phyloP scores from a whole-genome alignment of 2,113 vertebrate genomes.

The Tricholaema leucomelas region DNA sequence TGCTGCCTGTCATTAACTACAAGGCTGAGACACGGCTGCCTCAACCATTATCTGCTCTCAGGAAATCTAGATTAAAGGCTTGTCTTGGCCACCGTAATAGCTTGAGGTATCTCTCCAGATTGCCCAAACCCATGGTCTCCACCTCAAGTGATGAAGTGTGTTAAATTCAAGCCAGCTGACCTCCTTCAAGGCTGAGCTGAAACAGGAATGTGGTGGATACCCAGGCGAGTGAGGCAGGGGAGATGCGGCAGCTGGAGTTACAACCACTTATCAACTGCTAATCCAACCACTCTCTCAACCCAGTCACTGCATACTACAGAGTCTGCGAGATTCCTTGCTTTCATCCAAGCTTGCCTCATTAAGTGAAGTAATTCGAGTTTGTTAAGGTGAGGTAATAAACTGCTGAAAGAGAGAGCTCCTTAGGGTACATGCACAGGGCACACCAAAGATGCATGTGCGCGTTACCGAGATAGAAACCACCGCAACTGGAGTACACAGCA shows the following conservation, averaged over 20 bases:
- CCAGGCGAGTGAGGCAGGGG: not conserved
- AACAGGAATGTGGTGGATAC: not conserved
- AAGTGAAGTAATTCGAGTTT: slow-evolving; percentile 31
- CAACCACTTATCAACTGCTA: slow-evolving; percentile 6
- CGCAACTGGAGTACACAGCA: not conserved
- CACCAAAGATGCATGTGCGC: not conserved
- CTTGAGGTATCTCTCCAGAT: not conserved
- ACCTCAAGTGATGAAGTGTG: not conserved
- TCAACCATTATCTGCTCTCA: not conserved
- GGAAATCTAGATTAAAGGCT: not conserved
- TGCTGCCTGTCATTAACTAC: not conserved
- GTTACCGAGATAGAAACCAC: not conserved
- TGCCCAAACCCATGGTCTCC: not conserved
- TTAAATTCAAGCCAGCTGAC: not conserved
- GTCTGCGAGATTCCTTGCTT: slow-evolving; percentile 1
- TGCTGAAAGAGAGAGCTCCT: slow-evolving; percentile 17
- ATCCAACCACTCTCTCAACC: slow-evolving; percentile 20
- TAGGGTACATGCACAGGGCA: not conserved
- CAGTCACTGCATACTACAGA: rapidly evolving
- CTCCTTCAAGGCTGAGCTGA: not conserved
- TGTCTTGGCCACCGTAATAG: not conserved
- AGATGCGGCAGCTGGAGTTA: not conserved
- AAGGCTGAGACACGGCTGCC: not conserved
- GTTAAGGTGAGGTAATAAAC: slow-evolving; percentile 48
- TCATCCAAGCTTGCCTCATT: slow-evolving; percentile 21